Evolutionary conservation across 2,113 vertebrate genomes (phyloP), one percentile per base, ranked within the genome.

Genomic region (Ranitomeya variabilis): DNA sequence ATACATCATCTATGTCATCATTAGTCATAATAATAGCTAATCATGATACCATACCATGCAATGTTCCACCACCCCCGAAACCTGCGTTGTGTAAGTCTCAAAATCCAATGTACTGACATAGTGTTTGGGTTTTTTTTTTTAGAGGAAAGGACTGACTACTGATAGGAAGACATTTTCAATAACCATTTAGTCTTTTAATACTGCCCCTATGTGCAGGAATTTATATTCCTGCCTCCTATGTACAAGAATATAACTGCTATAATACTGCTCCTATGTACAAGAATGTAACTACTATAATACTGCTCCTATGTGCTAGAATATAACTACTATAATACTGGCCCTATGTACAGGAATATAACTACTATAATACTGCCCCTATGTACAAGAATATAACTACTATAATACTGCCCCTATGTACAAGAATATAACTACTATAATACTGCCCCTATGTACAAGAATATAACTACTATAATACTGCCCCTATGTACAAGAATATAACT

Each of bases 271-370:
- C n/a, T 31, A 26, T 71, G 5, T 71, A 71, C 67, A 71, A 31
- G 67, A 71, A 71, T 71, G 31, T 71, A 71, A 71, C 67, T 31
- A 71, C 67, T 71, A 71, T 71, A 71, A 71, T 71, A 71, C 67
- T 71, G 23, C 67, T 13, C 6, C 23, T 45, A 45, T 45, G 37
- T 45, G 3, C 37, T 2, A 31, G 67, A 31, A 71, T 26, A 71
- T 71, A 71, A 26, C 67, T 71, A 71, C 67, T 71, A 71, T 71
- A 71, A 71, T 71, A 71, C 23, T 31, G 11, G n/a, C 67, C 23
- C 67, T 71, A 71, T 31, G 23, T 71, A 71, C 23, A 71, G 14
- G 67, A 71, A 71, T 71, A 71, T 71, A 71, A 71, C 67, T 71
- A 26, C 67, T 31, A 71, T 67, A 67, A 67, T 67, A 67, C 64